Conservation (phyloP, 2,888 invertebrate species). For the Andrena camellia region DNA sequence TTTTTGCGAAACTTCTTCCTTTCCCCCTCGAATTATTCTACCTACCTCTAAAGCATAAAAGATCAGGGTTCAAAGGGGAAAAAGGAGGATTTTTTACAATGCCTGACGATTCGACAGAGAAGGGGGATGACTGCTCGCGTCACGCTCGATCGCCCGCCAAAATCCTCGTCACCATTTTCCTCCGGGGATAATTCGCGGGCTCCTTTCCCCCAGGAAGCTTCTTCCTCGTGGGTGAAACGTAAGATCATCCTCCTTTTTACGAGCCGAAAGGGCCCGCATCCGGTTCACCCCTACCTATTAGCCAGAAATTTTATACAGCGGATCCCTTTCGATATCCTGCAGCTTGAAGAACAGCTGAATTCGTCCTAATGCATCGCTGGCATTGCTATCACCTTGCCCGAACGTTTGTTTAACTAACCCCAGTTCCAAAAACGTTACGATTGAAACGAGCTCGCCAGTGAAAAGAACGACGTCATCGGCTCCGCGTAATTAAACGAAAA, state of each 20-base stretch:
- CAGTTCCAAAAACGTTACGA: neutral
- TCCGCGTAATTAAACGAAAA: slow-evolving; percentile 55
- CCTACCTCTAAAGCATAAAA: slow-evolving; percentile 8
- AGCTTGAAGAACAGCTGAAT: slow-evolving; percentile 36
- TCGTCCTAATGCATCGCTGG: slow-evolving; percentile 30
- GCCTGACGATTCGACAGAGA: slow-evolving; percentile 1
- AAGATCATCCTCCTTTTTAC: slow-evolving; percentile 54
- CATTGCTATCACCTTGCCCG: neutral
- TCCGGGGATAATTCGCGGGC: slow-evolving; percentile 42
- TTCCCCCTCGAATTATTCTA: neutral
- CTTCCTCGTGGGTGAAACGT: slow-evolving; percentile 7
- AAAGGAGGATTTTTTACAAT: slow-evolving; percentile 9
- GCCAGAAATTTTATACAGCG: slow-evolving; percentile 58
- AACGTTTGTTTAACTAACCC: neutral
- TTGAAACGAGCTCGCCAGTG: neutral
- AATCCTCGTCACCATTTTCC: slow-evolving; percentile 32
- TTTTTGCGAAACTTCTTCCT: neutral
- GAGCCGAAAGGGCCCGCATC: slow-evolving; percentile 56
- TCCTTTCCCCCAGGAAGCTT: slow-evolving; percentile 3
- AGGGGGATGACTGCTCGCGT: slow-evolving; percentile 11
- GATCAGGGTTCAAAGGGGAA: neutral
- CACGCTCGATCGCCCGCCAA: slow-evolving; percentile 37
- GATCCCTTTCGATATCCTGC: slow-evolving; percentile 14
- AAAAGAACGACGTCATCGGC: slow-evolving; percentile 8
- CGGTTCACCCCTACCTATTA: slow-evolving; percentile 54